phyloP scores from a whole-genome alignment of 2,113 vertebrate species.

The Cebidichthys violaceus region DNA sequence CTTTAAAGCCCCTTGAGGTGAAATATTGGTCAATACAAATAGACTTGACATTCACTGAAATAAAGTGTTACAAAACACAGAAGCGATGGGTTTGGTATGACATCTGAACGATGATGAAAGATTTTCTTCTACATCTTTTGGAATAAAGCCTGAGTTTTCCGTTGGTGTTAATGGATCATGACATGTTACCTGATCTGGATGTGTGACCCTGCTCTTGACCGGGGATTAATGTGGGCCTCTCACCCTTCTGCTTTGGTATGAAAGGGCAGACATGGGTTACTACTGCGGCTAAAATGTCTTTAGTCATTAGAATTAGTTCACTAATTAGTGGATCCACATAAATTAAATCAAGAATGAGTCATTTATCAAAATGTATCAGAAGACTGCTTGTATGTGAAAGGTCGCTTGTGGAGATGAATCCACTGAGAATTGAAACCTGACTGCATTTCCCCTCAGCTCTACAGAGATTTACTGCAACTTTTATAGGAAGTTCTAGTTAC shows the following conservation, averaged over 20 bases:
- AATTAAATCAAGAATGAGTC: neutral
- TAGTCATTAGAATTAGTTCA: neutral
- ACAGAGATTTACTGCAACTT: neutral
- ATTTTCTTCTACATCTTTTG: neutral
- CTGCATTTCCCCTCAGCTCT: neutral
- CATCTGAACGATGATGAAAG: neutral
- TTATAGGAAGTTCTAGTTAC: neutral
- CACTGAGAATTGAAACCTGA: neutral
- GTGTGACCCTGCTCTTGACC: neutral
- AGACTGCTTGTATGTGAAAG: neutral
- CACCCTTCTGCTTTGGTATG: neutral
- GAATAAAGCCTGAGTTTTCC: neutral
- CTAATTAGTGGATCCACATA: neutral
- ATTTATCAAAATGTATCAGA: neutral
- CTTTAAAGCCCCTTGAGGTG: neutral
- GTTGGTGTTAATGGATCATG: neutral
- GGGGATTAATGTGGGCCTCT: neutral
- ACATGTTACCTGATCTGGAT: slow-evolving; percentile 1
- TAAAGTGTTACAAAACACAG: neutral
- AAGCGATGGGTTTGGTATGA: neutral
- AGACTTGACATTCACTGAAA: neutral
- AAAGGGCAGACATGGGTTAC: neutral
- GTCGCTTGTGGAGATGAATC: no score
- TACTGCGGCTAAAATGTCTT: slow-evolving; percentile 1
- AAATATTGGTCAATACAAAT: neutral